Percentiles rank a stretch among this genome's conserved stretches.
phyloP scores from a whole-genome alignment of 2,113 vertebrate genomes.

The Micromys minutus region DNA sequence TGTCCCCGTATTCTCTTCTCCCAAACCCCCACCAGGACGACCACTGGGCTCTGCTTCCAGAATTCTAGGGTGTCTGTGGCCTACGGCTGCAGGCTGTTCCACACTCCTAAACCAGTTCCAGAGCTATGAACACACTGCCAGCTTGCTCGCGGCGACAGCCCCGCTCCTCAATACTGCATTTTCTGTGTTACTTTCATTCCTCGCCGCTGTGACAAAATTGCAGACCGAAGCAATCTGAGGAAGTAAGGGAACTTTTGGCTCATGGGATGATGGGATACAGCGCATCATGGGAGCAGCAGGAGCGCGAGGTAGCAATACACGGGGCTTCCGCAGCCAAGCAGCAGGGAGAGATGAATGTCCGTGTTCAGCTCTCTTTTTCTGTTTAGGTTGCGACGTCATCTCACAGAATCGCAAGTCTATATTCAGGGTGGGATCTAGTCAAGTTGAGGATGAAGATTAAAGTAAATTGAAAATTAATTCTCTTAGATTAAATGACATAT shows the following conservation, averaged over 20 bases:
- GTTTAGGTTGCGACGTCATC: neutral
- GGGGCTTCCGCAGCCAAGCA: neutral
- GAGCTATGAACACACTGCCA: neutral
- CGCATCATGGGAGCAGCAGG: neutral
- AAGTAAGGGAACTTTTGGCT: too few species aligned
- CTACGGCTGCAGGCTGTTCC: too few species aligned
- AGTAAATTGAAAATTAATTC: constrained; percentile 23
- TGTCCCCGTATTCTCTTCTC: neutral
- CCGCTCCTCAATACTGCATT: neutral
- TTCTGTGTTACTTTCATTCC: neutral
- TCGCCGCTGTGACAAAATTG: neutral
- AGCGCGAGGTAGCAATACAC: too few species aligned
- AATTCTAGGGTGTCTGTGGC: neutral
- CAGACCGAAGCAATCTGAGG: neutral
- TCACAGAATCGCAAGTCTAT: neutral
- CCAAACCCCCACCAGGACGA: too few species aligned
- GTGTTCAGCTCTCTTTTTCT: neutral
- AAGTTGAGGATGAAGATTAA: neutral
- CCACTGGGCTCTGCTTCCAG: neutral
- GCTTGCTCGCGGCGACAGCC: too few species aligned
- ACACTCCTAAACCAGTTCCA: neutral
- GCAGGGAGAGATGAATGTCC: neutral
- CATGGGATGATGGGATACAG: too few species aligned
- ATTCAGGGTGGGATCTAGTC: neutral
- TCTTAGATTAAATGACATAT: neutral